Percentiles rank a stretch among this genome's conserved stretches.
phyloP scores from a whole-genome alignment of 2,797 vertebrate species.

The Gouania willdenowi region DNA sequence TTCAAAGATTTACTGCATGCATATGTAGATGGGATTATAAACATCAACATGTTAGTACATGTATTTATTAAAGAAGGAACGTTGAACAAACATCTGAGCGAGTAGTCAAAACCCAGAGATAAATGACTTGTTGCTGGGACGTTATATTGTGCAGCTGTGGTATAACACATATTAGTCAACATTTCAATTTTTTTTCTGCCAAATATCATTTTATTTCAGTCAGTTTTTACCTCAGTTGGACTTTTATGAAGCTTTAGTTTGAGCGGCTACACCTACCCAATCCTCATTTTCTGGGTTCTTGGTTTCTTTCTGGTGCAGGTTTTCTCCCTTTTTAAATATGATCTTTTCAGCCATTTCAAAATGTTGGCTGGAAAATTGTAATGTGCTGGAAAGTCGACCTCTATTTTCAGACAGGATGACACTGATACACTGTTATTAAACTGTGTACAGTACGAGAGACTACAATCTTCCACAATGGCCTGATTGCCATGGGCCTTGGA shows the following conservation, averaged over 20 bases:
- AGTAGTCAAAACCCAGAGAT: background rate
- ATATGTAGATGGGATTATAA: background rate
- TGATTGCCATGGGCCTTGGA: conserved; percentile 27
- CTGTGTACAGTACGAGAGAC: conserved; percentile 25
- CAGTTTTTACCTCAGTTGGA: too few species aligned
- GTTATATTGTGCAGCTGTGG: too few species aligned
- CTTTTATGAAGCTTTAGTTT: too few species aligned
- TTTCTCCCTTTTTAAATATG: conserved; percentile 33
- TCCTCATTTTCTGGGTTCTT: conserved; percentile 14
- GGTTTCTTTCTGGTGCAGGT: too few species aligned
- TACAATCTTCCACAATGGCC: conserved; percentile 19
- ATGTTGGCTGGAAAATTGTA: conserved; percentile 19
- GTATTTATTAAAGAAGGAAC: background rate
- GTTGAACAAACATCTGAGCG: too few species aligned
- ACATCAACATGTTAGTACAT: background rate
- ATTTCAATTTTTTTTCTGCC: too few species aligned
- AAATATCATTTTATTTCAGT: too few species aligned
- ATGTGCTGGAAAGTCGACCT: conserved; percentile 13
- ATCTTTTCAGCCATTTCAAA: conserved; percentile 28
- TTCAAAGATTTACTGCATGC: background rate
- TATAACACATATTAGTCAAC: too few species aligned
- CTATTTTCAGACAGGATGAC: conserved; percentile 29
- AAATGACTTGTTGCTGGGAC: background rate
- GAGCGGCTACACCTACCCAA: too few species aligned
- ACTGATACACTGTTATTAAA: conserved; percentile 47